These are phyloP conservation scores for Spermophilus dauricus DNA, from an alignment of 2,113 vertebrate genomes.

Conservation along the genomic window DNA sequence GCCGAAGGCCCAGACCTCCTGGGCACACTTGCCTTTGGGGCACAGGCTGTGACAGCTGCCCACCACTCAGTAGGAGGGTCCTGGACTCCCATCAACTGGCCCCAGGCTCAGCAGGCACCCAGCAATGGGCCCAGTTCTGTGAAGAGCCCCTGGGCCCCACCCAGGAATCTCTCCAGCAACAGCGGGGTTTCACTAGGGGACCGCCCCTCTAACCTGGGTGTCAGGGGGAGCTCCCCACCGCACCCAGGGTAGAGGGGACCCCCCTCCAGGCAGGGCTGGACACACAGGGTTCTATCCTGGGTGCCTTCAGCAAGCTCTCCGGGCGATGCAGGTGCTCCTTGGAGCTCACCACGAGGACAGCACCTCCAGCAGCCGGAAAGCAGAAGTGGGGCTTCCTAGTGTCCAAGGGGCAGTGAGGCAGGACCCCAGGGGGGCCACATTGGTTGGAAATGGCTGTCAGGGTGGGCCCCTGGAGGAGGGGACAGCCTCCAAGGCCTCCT, in stretches of 20 bases:
- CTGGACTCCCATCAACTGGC: accelerated
- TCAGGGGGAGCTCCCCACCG: too few relatives aligned
- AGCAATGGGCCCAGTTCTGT: too few relatives aligned
- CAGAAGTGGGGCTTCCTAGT: not conserved
- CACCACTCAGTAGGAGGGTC: not conserved
- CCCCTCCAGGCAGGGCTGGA: too few relatives aligned
- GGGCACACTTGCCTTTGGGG: not conserved
- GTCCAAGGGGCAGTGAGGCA: not conserved
- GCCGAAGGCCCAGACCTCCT: not conserved
- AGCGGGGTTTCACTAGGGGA: not conserved
- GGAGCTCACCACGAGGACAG: accelerated
- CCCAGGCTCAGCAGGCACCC: too few relatives aligned
- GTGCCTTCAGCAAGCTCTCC: accelerated
- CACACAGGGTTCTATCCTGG: not conserved
- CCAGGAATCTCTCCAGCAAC: not conserved
- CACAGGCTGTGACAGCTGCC: accelerated
- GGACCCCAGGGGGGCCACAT: not conserved
- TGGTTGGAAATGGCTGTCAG: too few relatives aligned
- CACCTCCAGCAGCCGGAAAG: not conserved
- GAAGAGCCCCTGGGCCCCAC: not conserved
- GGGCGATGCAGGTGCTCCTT: not conserved
- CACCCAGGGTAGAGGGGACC: too few relatives aligned
- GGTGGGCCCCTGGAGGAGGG: not conserved
- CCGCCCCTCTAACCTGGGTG: too few relatives aligned
- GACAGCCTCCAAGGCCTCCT: not conserved